Conservation (phyloP, 2,888 invertebrate species). For the Drosophila quasianomalipes region DNA sequence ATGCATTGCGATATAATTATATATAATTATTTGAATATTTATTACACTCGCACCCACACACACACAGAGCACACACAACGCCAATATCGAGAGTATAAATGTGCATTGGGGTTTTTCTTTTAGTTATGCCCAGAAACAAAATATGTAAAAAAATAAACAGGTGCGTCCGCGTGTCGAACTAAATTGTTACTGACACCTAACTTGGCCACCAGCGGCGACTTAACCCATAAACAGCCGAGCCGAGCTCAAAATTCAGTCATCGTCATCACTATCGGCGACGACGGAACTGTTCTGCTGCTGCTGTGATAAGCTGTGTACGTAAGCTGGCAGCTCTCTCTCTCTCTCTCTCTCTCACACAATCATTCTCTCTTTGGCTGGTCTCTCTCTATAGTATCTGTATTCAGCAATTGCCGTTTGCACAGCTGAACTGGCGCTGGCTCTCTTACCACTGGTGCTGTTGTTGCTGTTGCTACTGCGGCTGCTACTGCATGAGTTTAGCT, state of each 20-base stretch:
- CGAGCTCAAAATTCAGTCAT: conserved; percentile 52
- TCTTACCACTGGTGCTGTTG: conserved; percentile 11
- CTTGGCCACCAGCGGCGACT: conserved; percentile 77
- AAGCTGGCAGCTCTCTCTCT: conserved; percentile 5
- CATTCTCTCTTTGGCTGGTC: neutral
- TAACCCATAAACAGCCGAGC: conserved; percentile 70
- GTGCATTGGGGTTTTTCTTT: conserved; percentile 24
- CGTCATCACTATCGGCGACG: conserved; percentile 41
- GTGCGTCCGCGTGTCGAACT: conserved; percentile 82
- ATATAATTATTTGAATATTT: conserved; percentile 15
- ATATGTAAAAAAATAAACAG: conserved; percentile 62
- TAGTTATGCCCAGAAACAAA: conserved; percentile 48
- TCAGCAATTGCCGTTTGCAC: conserved; percentile 44
- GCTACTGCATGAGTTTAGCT: conserved; percentile 8
- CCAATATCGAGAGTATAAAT: conserved; percentile 7
- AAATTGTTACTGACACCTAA: conserved; percentile 86
- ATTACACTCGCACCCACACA: conserved; percentile 20
- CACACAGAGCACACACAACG: conserved; percentile 10
- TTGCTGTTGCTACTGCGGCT: conserved; percentile 1
- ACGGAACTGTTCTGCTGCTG: conserved; percentile 10
- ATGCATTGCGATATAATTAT: conserved; percentile 13
- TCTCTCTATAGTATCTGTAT: conserved; percentile 20
- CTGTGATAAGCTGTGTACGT: conserved; percentile 33
- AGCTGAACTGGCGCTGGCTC: conserved; percentile 32
- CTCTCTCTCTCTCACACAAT: conserved; percentile 2